These are phyloP conservation scores for Meloidogyne floridensis DNA, from an alignment of 1,140 invertebrate genomes.

Conservation along the genomic window DNA sequence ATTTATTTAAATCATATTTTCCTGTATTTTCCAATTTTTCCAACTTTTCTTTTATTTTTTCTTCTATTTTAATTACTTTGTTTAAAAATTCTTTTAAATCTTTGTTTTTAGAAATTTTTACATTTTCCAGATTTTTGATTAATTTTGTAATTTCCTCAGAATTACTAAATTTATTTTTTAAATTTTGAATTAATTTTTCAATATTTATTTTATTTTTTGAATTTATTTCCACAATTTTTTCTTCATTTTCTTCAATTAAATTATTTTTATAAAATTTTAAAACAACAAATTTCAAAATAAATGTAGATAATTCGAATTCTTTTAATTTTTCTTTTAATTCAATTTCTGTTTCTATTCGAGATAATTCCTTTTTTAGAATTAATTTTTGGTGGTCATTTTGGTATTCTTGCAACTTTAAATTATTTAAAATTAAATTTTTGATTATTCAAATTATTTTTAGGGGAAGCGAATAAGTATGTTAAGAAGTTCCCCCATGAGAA, in stretches of 20 bases:
- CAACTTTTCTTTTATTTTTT: neutral
- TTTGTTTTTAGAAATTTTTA: neutral
- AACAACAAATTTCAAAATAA: neutral
- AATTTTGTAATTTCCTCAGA: neutral
- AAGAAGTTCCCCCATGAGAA: too few species aligned
- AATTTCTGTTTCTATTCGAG: neutral
- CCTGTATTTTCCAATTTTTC: neutral
- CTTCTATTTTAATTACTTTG: neutral
- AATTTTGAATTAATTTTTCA: slow-evolving; percentile 1
- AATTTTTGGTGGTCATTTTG: neutral
- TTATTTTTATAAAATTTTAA: neutral
- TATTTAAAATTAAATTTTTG: too few species aligned
- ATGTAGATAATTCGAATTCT: neutral
- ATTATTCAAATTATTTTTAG: too few species aligned
- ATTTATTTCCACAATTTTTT: neutral
- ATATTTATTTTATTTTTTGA: neutral
- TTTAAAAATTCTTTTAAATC: neutral
- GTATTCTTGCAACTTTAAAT: too few species aligned
- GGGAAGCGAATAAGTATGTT: too few species aligned
- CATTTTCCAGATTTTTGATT: neutral
- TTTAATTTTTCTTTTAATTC: slow-evolving; percentile 7
- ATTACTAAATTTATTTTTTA: neutral
- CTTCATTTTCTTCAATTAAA: neutral
- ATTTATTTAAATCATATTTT: neutral
- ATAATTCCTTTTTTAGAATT: neutral